Evolutionary conservation across 2,113 vertebrate genomes (phyloP).

Genomic region (Solenodon paradoxus): DNA sequence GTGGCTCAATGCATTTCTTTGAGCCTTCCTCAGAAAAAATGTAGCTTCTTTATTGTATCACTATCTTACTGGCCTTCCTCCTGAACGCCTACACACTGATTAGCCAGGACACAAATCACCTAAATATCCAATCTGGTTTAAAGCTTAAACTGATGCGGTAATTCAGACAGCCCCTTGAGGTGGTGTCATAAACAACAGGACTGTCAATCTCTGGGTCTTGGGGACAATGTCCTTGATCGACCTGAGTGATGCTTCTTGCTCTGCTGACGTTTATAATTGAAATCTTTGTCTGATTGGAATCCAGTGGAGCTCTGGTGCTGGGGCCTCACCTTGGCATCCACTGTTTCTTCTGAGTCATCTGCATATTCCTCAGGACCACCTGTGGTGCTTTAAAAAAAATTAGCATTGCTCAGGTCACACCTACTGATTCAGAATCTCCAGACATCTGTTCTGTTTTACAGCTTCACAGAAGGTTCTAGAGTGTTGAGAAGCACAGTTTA

Average conservation of each 20-base stretch:
- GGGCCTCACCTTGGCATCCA: not conserved
- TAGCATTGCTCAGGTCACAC: no score
- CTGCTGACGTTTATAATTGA: not conserved
- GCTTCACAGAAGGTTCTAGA: no score
- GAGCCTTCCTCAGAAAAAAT: not conserved
- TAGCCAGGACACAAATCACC: not conserved
- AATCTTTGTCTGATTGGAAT: not conserved
- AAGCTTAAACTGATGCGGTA: not conserved
- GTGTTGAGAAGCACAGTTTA: no score
- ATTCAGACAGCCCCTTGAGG: not conserved
- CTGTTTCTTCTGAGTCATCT: no score
- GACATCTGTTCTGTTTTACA: no score
- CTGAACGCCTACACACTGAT: not conserved
- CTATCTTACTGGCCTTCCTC: not conserved
- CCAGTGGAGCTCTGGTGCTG: not conserved
- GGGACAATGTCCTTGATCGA: not conserved
- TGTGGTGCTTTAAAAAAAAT: no score
- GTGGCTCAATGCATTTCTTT: not conserved
- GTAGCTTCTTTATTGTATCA: not conserved
- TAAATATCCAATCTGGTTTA: not conserved
- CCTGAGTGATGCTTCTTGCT: not conserved
- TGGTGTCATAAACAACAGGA: not conserved
- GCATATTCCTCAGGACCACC: no score
- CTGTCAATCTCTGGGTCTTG: not conserved
- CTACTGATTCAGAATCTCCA: no score